Evolutionary conservation across 2,113 vertebrate species (phyloP).

Genomic region (Sinocyclocheilus maitianheensis): DNA sequence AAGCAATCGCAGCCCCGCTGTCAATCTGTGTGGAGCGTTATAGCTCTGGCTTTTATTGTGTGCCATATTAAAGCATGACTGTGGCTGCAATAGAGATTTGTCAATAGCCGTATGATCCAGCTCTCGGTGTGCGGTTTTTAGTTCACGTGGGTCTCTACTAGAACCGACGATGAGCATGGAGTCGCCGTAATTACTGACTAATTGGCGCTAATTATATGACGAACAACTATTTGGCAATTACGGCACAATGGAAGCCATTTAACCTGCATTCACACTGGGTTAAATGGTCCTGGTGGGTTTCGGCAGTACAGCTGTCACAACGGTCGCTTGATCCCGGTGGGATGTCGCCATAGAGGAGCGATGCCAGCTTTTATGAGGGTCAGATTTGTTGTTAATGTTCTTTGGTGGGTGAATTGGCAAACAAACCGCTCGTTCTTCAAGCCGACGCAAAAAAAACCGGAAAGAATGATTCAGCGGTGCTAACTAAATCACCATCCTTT

Average conservation of each 20-base stretch:
- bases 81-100: background rate
- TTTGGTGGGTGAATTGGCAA: background rate
- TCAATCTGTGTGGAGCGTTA: background rate
- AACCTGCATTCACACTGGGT: conserved; percentile 23
- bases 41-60: background rate
- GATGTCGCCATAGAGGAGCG: background rate
- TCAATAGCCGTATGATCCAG: background rate
- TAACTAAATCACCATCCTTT: background rate
- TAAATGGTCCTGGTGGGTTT: background rate
- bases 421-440: background rate
- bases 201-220: conserved; percentile 1
- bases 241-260: conserved; percentile 14
- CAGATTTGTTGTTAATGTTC: conserved; percentile 10
- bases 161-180: background rate
- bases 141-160: background rate
- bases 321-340: background rate
- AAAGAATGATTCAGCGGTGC: background rate
- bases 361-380: background rate
- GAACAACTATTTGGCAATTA: conserved; percentile 20
- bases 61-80: background rate
- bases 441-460: background rate
- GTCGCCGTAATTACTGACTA: conserved; percentile 9
- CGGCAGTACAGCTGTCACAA: background rate
- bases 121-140: too few species aligned
- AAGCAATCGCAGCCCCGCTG: background rate